Conservation (phyloP, 92 coral and sea anemone genomes). For the Hydrozoanthus gracilis region DNA sequence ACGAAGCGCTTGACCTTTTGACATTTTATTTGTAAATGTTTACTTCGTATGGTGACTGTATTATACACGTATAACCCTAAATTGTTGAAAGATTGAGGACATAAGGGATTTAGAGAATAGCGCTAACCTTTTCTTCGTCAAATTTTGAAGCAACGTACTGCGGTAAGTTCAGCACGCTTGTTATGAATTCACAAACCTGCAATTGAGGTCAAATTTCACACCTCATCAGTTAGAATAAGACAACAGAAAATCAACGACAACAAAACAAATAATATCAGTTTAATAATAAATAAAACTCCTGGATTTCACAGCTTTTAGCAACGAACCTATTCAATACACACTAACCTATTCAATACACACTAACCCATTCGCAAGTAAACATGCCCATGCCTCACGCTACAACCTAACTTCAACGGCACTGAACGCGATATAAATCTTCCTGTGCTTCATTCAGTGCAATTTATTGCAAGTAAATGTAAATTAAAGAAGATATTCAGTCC, state of each 20-base stretch:
- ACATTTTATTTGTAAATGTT: too few species aligned
- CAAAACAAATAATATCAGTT: constrained; percentile 46
- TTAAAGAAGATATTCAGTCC: neutral
- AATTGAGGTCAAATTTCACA: constrained; percentile 25
- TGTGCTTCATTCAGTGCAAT: constrained; percentile 41
- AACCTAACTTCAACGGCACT: constrained; percentile 38
- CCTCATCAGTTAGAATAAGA: constrained; percentile 24
- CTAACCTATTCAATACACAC: too few species aligned
- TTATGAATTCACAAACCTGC: constrained; percentile 59
- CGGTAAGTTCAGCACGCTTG: constrained; percentile 42
- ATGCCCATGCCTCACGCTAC: constrained; percentile 42
- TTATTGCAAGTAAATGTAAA: constrained; percentile 32
- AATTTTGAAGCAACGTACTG: constrained; percentile 48
- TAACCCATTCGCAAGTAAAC: constrained; percentile 6
- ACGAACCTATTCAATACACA: constrained; percentile 19
- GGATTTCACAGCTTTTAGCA: constrained; percentile 28
- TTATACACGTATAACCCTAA: neutral
- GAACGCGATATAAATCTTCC: constrained; percentile 48
- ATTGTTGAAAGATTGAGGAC: constrained; percentile 20
- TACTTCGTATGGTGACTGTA: neutral
- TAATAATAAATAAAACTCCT: constrained; percentile 40
- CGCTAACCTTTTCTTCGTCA: constrained; percentile 51
- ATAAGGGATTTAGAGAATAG: constrained; percentile 12
- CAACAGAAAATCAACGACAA: constrained; percentile 53
- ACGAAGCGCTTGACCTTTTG: too few species aligned